Evolutionary conservation across 35 echinoderm and acorn worm genomes (phyloP), one percentile per base, ranked within the genome.

Genomic region (Lytechinus pictus): DNA sequence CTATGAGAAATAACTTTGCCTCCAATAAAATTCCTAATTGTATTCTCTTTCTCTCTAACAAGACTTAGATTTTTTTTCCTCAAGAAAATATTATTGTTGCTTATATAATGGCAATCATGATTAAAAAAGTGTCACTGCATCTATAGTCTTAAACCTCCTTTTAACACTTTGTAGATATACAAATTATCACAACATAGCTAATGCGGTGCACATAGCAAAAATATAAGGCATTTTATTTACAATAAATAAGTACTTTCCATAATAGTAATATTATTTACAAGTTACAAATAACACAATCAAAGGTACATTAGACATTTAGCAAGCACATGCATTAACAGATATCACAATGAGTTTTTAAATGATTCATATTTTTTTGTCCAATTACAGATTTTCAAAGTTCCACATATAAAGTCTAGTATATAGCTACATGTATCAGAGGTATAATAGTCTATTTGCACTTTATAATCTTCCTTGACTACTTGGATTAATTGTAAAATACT

Each of bases 191-290:
- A 79, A 7, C 66, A 79, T 7, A 79, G 66, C 66, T 79, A 24
- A 24, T 79, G 4, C 7, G 2, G 66, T 16, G 66, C 66, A n/a
- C 19, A 79, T 79, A 79, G 66, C 66, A 79, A 79, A 79, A 79
- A 79, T 79, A 79, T 24, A 79, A 79, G n/a, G 66, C 66, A 79
- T 79, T 79, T 79, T 79, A 79, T 79, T 16, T 79, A 79, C 66
- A 79, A 71, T 24, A 79, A 1, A n/a, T 24, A 58, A 71, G 66
- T 44, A 79, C 66, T 24, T 79, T 71, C 61, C 5, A 24, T n/a
- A 24, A 79, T 79, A 79, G 21, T 0, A 24, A 24, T 24, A 79
- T 21, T 72, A 72, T 79, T 79, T 79, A 79, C 66, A 79, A 79
- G 66, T 24, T 79, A 79, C 19, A 79, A 79, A 79, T 79, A 24